Base-by-base conservation (phyloP, 2,888 invertebrate species). In the Muschampia plurimacula region DNA sequence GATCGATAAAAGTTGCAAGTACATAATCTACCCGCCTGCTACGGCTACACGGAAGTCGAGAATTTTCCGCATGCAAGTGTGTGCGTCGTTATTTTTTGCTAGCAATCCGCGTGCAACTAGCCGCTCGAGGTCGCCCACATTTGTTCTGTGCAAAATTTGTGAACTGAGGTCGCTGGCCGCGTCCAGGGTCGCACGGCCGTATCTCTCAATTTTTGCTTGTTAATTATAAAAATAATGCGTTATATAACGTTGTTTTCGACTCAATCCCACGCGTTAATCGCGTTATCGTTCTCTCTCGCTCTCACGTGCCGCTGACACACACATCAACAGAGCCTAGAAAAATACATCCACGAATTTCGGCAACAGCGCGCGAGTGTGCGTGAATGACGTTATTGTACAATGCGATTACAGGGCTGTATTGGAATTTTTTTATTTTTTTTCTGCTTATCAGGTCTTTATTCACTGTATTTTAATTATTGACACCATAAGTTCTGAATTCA, bases 211-310 rank as follows among this genome's bases (percentile, higher is more conserved):
- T 94, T 93, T 93, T 93, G 94, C 89, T 90, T 93, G 94, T 93
- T 94, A 94, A 94, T 94, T 94, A 93, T 93, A 93, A 94, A 93
- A 94, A 94, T 93, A 94, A 94, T 93, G 93, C 91, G 93, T 94
- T 94, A 93, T 93, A 92, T 94, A 94, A 94, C 88, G 85, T 77
- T 85, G 78, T 77, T 55, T 60, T 9, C 71, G 22, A 90, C 92
- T 79, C 85, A 74, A 79, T 92, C 84, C 68, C 82, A 72, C 89
- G 1, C 10, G 41, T 12, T 67, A 39, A 8, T n/a, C 9, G 1
- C 9, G 1, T 15, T 76, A 89, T 85, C 74, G 57, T 67, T 83
- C 76, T 13, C 80, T 91, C 87, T 83, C 90, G 74, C 63, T 77
- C 79, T 81, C 83, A 79, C 82, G 85, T 86, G 83, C 84, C 84